Evolutionary conservation across 2,888 invertebrate genomes (phyloP), one percentile per base, ranked within the genome.

Genomic region (Drosophila mulleri): DNA sequence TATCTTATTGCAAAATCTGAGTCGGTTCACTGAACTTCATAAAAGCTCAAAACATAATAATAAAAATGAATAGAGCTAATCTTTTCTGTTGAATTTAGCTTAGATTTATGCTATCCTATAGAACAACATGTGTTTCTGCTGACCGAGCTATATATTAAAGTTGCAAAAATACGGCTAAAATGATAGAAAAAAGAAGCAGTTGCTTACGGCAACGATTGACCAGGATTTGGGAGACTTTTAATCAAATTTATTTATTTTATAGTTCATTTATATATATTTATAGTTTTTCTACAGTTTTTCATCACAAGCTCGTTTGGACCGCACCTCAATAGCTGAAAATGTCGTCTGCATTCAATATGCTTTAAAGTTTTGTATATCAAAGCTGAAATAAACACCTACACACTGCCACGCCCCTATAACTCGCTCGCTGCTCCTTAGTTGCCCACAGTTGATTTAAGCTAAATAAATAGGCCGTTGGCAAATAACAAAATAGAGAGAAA

Each of bases 381-480:
- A 16, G 14, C 32, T 5, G 18, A 45, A 37, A 39, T 4, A 0
- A 37, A 41, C 41, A 39, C 18, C 42, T 50, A 2, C 14, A 50
- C 26, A 32, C 2, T 16, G 23, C 45, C 45, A 47, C 20, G 12
- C 35, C 56, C 41, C 39, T 16, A 23, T n/a, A 29, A 5, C 42
- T 44, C 20, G 14, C 44, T 29, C 35, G 23, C 29, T 18, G 11
- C 14, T 18, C 29, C 42, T 53, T 52, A 35, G n/a, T 48, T 50
- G 62, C 53, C 63, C 39, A 62, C 76, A 63, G 44, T 45, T 57
- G 39, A 63, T 35, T 52, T 23, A 42, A 44, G 42, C 52, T 64
- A 63, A 61, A 63, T 66, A 79, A 80, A 79, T 72, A 71, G 73
- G 73, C 88, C 80, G 82, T 56, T 70, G 87, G 87, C 84, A 12